Percentiles rank a stretch among this genome's conserved stretches.
Conservation (phyloP, 2,888 invertebrate genomes). For the Cremastinae sp. region DNA sequence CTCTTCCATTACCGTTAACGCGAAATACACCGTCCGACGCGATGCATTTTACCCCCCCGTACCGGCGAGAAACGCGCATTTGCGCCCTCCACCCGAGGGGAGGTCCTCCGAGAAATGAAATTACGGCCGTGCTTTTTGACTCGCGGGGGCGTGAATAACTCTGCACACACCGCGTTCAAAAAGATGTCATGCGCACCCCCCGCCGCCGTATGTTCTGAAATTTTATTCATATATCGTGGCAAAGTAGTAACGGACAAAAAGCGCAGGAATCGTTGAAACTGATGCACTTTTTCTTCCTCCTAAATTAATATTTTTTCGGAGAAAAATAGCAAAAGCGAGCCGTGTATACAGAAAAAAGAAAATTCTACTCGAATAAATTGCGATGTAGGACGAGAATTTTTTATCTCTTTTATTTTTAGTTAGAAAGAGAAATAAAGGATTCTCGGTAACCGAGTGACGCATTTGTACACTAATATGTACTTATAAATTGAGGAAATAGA, state of each 20-base stretch:
- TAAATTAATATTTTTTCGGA: neutral
- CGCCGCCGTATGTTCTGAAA: slow-evolving; percentile 3
- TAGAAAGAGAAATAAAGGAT: neutral
- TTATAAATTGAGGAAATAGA: slow-evolving; percentile 9
- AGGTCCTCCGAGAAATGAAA: slow-evolving; percentile 69
- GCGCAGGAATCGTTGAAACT: too few species aligned
- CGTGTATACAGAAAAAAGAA: too few species aligned
- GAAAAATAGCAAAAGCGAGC: too few species aligned
- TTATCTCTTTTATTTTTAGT: neutral
- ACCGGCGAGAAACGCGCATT: slow-evolving; percentile 6
- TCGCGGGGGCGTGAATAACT: slow-evolving; percentile 53
- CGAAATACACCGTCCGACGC: slow-evolving; percentile 5
- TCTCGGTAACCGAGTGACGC: slow-evolving; percentile 7
- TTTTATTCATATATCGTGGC: too few species aligned
- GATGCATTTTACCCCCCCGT: slow-evolving; percentile 33
- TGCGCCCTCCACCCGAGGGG: slow-evolving; percentile 46
- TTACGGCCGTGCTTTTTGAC: slow-evolving; percentile 60
- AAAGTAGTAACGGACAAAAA: neutral
- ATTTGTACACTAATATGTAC: slow-evolving; percentile 21
- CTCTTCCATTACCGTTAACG: slow-evolving; percentile 33
- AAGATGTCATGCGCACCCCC: slow-evolving; percentile 35
- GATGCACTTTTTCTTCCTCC: neutral
- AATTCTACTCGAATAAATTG: too few species aligned
- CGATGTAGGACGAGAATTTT: too few species aligned
- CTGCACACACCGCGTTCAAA: slow-evolving; percentile 14